These are phyloP conservation scores for Tetrax tetrax DNA, from an alignment of 2,113 vertebrate species.

Conservation along the genomic window DNA sequence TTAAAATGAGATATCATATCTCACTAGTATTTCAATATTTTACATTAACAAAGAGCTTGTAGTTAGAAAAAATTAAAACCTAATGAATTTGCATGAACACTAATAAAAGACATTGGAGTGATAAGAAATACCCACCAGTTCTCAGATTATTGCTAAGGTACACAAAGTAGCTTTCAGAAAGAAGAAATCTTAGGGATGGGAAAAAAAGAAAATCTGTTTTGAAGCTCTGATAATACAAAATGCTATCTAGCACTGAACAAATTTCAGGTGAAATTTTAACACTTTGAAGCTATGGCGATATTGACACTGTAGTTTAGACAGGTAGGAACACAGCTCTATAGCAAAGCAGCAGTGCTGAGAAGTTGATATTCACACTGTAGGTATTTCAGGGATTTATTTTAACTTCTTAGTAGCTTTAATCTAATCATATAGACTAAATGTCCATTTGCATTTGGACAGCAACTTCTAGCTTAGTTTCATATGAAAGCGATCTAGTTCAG, in stretches of 20 bases:
- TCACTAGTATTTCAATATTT: not conserved
- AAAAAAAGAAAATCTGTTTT: not conserved
- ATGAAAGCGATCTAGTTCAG: not conserved
- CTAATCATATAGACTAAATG: not conserved
- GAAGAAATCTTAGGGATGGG: not conserved
- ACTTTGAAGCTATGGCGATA: not conserved
- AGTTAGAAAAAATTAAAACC: not conserved
- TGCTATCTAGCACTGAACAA: not conserved
- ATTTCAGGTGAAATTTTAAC: not conserved
- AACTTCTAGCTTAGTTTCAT: not conserved
- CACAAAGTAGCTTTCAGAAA: not conserved
- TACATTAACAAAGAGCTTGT: not conserved
- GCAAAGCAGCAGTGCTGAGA: not conserved
- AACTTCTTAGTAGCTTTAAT: not conserved
- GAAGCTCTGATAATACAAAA: not conserved
- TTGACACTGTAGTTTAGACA: not conserved
- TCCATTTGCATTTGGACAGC: not conserved
- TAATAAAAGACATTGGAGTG: not conserved
- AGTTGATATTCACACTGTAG: rapidly evolving
- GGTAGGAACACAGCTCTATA: not conserved
- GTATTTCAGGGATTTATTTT: not conserved
- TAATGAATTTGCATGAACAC: not conserved
- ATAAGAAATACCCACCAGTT: not conserved
- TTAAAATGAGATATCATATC: not conserved
- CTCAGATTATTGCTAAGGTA: not conserved